Evolutionary conservation across 2,113 vertebrate species (phyloP), one percentile per base, ranked within the genome.

Genomic region (Scytalopus superciliaris): DNA sequence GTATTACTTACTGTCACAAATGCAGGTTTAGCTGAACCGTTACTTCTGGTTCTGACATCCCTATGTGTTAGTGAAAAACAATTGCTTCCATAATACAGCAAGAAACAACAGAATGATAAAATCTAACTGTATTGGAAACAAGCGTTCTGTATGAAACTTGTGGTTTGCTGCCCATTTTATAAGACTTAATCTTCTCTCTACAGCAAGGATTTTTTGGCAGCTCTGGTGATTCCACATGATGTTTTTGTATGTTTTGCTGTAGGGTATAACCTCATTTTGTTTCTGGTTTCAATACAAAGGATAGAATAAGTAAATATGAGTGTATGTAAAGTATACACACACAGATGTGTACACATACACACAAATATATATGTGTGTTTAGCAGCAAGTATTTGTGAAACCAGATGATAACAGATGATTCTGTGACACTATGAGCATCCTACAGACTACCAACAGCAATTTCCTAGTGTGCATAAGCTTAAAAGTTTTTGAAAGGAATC

Each of bases 31-130:
- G 92, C 73, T 69, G 62, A 82, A 56, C 79, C 44, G 18, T 82
- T 94, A 95, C 83, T 95, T 86, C 88, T 97, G 89, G 84, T 94
- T 96, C 85, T 93, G 74, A 76, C 28, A 83, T 74, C 69, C 49
- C 75, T 64, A 18, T 30, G 30, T 55, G 89, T 90, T 92, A 95
- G 77, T 85, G 47, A 83, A 62, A 67, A 60, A 4, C 60, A 80
- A 72, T 93, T 91, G 76, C 74, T 93, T 96, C 91, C 87, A 89
- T 94, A 76, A 84, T 57, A 69, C 84, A 95, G 86, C 89, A 96
- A 98, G 96, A 93, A 97, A 93, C 72, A 90, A 91, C 22, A 45
- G 40, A 80, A 81, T 87, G 95, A 95, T 96, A 97, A 97, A 96
- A 96, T 96, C 83, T 96, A 62, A 94, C 57, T 94, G 67, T 67